Evolutionary conservation across 2,113 vertebrate genomes (phyloP), one percentile per base, ranked within the genome.

Genomic region (Tor tambroides): DNA sequence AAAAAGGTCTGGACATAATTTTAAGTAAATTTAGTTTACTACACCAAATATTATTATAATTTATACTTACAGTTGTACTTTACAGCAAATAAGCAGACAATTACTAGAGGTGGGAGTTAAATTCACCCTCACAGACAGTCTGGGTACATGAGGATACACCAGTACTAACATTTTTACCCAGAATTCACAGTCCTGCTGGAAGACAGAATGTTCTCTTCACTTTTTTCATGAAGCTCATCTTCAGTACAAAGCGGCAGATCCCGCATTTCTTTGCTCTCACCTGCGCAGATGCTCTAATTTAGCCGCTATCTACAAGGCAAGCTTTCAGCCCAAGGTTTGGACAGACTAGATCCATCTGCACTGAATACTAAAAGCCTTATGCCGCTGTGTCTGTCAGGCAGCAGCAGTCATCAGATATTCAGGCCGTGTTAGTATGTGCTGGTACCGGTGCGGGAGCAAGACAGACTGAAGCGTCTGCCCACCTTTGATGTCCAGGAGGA

Each of bases 331-430:
- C 26, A 88, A 87, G 89, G 92, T 92, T 92, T 92, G 91, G 90
- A 90, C 83, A 91, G 90, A 89, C 91, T 84, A 90, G 80, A 87
- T 38, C 75, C 86, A 51, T 92, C 89, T 90, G 90, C 61, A 77
- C 91, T 89, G 93, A 91, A 94, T 94, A 93, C 90, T 93, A 93
- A 94, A 89, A 91, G 87, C 89, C 38, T 26, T 88, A 90, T 79
- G 46, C 63, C 3, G 17, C 65, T 8, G 67, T 17, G 9, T 28
- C 86, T 56, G 85, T 89, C 88, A 86, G 76, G 85, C 89, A 75
- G 86, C 74, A 61, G 84, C 87, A 51, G 92, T 89, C 92, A 92
- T 91, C 90, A 83, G 71, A 91, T 88, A 94, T 94, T 94, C 92
- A 72, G 88, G 77, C 90, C 91, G 90, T 92, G 91, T 89, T 92